phyloP scores from a whole-genome alignment of 2,113 vertebrate species.

The Solea senegalensis region DNA sequence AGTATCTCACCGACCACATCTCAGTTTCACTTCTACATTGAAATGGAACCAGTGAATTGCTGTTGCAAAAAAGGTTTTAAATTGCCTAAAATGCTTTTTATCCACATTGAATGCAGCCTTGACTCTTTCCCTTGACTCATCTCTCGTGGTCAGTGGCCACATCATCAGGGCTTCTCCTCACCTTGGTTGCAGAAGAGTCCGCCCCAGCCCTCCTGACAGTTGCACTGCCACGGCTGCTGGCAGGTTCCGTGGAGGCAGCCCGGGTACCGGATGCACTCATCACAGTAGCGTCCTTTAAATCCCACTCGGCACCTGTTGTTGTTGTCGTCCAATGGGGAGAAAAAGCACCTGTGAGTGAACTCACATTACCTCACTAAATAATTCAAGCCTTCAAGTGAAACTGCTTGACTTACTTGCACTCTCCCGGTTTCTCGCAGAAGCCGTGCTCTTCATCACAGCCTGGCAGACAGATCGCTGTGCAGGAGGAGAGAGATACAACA shows the following conservation, averaged over 20 bases:
- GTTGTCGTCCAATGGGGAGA: slow-evolving; percentile 39
- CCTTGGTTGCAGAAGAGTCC: slow-evolving; percentile 99
- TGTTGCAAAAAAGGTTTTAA: too few relatives aligned
- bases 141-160: not conserved
- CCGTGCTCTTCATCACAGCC: slow-evolving; percentile 96
- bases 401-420: slow-evolving; percentile 92
- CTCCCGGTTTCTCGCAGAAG: slow-evolving; percentile 94
- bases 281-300: slow-evolving; percentile 96
- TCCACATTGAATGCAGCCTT: not conserved
- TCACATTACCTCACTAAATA: slow-evolving; percentile 49
- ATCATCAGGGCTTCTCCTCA: slow-evolving; percentile 70
- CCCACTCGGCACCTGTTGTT: slow-evolving; percentile 94
- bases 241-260: slow-evolving; percentile 98
- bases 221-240: slow-evolving; percentile 98
- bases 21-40: too few relatives aligned
- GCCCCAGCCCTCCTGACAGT: slow-evolving; percentile 98
- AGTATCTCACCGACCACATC: too few relatives aligned
- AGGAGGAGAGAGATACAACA: slow-evolving; percentile 23
- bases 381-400: slow-evolving; percentile 19
- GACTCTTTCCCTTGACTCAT: not conserved
- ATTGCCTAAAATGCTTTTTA: not conserved
- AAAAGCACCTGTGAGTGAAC: slow-evolving; percentile 58
- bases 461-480: slow-evolving; percentile 92
- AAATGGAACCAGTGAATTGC: too few relatives aligned
- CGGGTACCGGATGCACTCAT: slow-evolving; percentile 97